Evolutionary conservation across 2,797 vertebrate species (phyloP).

Genomic region (Staurois parvus): DNA sequence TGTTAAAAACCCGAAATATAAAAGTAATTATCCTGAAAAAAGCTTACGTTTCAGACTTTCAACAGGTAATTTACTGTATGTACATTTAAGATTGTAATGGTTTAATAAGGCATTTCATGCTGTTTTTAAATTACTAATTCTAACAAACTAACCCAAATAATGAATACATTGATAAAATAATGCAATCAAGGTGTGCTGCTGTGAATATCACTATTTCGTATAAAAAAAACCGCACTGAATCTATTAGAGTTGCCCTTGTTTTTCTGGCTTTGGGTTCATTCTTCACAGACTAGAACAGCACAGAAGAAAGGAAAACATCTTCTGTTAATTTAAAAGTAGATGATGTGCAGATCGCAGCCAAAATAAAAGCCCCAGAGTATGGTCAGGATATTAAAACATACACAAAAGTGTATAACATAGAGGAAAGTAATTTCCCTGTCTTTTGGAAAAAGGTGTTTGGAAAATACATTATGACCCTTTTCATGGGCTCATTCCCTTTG

Average conservation of each 20-base stretch:
- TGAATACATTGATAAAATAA: too few species aligned
- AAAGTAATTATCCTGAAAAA: too few species aligned
- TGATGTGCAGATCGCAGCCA: slow-evolving; percentile 49
- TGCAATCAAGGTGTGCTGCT: too few species aligned
- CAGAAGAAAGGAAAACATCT: slow-evolving; percentile 55
- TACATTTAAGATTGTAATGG: too few species aligned
- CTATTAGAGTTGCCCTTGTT: neutral
- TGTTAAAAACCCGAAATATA: too few species aligned
- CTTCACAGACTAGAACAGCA: slow-evolving; percentile 44
- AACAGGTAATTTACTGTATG: too few species aligned
- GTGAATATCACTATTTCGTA: too few species aligned
- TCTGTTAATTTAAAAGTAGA: slow-evolving; percentile 57
- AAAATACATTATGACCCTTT: slow-evolving; percentile 21
- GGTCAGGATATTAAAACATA: slow-evolving; percentile 59
- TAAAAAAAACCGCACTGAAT: neutral
- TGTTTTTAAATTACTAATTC: too few species aligned
- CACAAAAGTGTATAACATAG: slow-evolving; percentile 54
- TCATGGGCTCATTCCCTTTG: neutral
- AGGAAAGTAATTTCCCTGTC: slow-evolving; percentile 45
- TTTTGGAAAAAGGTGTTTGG: slow-evolving; percentile 30
- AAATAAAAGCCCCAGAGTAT: slow-evolving; percentile 48
- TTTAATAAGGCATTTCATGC: too few species aligned
- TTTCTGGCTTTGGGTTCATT: slow-evolving; percentile 31
- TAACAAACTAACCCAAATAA: too few species aligned
- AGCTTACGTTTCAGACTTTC: too few species aligned